A percentile compares a stretch with the other conserved stretches of the same genome.
phyloP scores from a whole-genome alignment of 2,888 invertebrate species.

The Tetragonula carbonaria region DNA sequence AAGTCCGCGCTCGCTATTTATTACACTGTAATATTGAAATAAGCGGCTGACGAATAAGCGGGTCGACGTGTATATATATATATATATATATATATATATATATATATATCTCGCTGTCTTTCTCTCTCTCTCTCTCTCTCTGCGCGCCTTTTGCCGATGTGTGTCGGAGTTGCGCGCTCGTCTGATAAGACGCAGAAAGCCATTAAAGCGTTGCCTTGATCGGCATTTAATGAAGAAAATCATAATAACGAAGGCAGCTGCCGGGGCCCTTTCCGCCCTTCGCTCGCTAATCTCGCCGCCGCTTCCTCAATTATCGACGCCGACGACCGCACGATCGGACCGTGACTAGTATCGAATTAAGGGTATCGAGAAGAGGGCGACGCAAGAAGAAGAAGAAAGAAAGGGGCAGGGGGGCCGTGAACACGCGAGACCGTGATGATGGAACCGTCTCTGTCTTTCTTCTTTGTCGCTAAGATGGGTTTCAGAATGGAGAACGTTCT shows the following conservation, averaged over 20 bases:
- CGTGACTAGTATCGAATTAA: conserved; percentile 47
- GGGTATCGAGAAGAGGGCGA: conserved; percentile 24
- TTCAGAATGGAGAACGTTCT: not conserved
- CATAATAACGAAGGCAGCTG: conserved; percentile 58
- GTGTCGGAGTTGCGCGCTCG: not conserved
- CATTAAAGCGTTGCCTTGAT: conserved; percentile 62
- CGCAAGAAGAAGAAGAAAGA: too few relatives aligned
- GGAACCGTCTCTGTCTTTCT: not conserved
- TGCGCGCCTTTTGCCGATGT: too few relatives aligned
- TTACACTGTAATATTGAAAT: conserved; percentile 62
- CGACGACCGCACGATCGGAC: conserved; percentile 35
- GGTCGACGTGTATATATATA: conserved; percentile 5
- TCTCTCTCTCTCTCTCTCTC: too few relatives aligned
- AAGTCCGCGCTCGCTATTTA: conserved; percentile 54
- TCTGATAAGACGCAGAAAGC: conserved; percentile 56
- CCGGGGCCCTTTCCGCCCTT: not conserved
- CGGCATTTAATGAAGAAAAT: conserved; percentile 62
- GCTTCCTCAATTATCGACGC: conserved; percentile 59
- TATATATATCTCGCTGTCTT: not conserved
- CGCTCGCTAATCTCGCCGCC: conserved; percentile 45
- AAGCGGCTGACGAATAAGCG: conserved; percentile 57
- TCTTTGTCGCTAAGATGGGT: not conserved
- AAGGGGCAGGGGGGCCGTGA: too few relatives aligned
- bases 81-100: too few relatives aligned
- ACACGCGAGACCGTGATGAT: not conserved